Evolutionary conservation across 2,113 vertebrate genomes (phyloP), one percentile per base, ranked within the genome.

Genomic region (Melozone crissalis): DNA sequence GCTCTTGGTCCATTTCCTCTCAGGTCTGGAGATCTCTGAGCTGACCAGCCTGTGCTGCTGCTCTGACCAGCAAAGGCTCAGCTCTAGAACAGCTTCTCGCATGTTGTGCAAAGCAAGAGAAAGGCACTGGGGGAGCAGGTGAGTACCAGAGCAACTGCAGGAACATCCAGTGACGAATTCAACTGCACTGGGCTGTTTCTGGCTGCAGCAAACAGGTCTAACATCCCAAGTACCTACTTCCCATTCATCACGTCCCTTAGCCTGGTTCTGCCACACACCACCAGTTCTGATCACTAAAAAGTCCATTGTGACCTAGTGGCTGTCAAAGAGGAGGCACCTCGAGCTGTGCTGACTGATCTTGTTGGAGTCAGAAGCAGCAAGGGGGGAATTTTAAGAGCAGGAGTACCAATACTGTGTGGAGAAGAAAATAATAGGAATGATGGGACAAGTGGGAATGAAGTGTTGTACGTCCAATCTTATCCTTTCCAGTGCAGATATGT

Each of bases 221-320:
- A 65, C 15, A 57, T 28, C 37, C n/a, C 2, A 3, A 30, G 18
- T 21, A 52, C 33, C 75, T 39, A 26, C 30, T 61, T 75, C 26
- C 22, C 46, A 41, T 66, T 80, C 63, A n/a, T 37, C 30, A 67
- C 1, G 1, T 63, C 75, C 39, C 6, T 49, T 37, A 46, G 1
- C 22, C 15, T 0, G 1, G 15, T 22, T 73, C 57, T 0, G 0
- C 52, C 72, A 41, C 63, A 49, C 28, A 33, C 28, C n/a, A 15
- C 30, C 37, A 19, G 46, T 43, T 74, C 22, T 89, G 59, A 75
- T 46, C 2, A 1, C 72, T 66, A 5, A 69, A 27, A 18, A 10
- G 51, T 30, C 46, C 0, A 3, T 7, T 6, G 5, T 44, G 35
- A 73, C 35, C 23, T 26, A 71, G 51, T 11, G 66, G 41, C 67